These are phyloP conservation scores for Diadumene lineata DNA, from an alignment of 92 coral and sea anemone species.

Conservation along the genomic window DNA sequence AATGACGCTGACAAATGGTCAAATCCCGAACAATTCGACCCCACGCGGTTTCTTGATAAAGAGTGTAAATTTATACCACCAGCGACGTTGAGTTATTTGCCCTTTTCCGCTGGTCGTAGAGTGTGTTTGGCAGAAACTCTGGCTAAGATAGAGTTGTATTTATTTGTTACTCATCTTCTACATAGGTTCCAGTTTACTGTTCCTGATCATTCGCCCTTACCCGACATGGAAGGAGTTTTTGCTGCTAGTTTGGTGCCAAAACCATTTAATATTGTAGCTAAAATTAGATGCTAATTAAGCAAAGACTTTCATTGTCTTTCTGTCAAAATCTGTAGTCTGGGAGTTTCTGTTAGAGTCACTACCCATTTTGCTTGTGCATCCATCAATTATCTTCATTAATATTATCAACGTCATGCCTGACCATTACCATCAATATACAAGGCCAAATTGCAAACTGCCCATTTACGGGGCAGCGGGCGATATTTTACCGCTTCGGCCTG, in stretches of 20 bases:
- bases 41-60: slow-evolving; percentile 78
- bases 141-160: slow-evolving; percentile 85
- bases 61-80: slow-evolving; percentile 83
- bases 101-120: slow-evolving; percentile 90
- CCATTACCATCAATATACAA: no score
- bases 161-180: slow-evolving; percentile 77
- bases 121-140: slow-evolving; percentile 95
- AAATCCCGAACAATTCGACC: slow-evolving; percentile 80
- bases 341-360: no score
- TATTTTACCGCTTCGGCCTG: no score
- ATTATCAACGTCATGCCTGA: no score
- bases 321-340: no score
- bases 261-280: slow-evolving; percentile 68
- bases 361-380: no score
- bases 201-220: slow-evolving; percentile 55
- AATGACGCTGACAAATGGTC: slow-evolving; percentile 87
- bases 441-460: no score
- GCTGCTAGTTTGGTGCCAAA: slow-evolving; percentile 88
- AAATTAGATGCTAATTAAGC: slow-evolving; percentile 39
- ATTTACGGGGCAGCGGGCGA: no score
- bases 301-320: no score
- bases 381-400: no score
- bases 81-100: slow-evolving; percentile 86
- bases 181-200: slow-evolving; percentile 80
- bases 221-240: slow-evolving; percentile 85